Evolutionary conservation across 2,113 vertebrate species (phyloP).

Genomic region (Zosterops borbonicus): DNA sequence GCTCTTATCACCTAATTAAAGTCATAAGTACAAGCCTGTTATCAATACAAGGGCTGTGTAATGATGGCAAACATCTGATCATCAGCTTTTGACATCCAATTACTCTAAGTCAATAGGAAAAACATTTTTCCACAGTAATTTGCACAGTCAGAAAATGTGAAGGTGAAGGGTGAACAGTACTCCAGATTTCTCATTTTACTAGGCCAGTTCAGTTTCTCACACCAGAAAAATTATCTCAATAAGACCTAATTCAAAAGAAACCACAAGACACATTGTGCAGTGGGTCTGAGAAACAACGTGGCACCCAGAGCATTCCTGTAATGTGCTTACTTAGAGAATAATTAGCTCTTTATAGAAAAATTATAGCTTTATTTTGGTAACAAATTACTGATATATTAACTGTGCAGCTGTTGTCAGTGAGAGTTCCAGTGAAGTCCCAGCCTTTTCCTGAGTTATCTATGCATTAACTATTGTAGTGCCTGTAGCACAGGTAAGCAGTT

Average conservation of each 20-base stretch:
- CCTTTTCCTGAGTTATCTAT: background rate
- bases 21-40: background rate
- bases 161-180: background rate
- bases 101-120: background rate
- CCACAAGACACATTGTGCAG: background rate
- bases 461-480: background rate
- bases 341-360: background rate
- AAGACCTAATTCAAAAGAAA: background rate
- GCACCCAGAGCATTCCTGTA: background rate
- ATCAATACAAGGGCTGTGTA: background rate
- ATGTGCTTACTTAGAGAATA: background rate
- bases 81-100: background rate
- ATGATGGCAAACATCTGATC: background rate
- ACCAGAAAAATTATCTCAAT: background rate
- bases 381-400: background rate
- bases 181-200: background rate
- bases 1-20: background rate
- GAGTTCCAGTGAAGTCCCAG: background rate
- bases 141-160: background rate
- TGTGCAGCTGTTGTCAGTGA: background rate
- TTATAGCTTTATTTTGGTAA: background rate
- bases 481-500: background rate
- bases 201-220: background rate
- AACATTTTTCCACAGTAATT: background rate
- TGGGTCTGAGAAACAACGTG: fast-evolving